Evolutionary conservation across 30 jellyfish, hydroid and myxozoan species (phyloP).

Genomic region (Cassiopea andromeda): DNA sequence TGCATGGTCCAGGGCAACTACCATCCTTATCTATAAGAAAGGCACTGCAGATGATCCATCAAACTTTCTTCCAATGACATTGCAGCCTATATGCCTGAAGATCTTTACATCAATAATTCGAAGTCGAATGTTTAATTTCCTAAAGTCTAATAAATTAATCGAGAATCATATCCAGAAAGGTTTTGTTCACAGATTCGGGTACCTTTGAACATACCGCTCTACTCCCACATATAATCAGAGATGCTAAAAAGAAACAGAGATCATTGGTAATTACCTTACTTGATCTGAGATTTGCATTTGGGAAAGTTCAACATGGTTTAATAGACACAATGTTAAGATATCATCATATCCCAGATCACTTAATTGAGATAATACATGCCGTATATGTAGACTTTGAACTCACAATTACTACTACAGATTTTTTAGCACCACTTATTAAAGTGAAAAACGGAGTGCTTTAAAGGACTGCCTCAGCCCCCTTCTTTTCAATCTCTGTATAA

Average conservation of each 20-base stretch:
- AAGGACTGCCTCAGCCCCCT: slow-evolving; percentile 27
- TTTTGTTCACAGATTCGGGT: slow-evolving; percentile 20
- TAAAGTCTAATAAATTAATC: not conserved
- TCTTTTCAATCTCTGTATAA: not conserved
- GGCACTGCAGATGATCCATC: slow-evolving; percentile 32
- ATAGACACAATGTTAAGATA: slow-evolving; percentile 12
- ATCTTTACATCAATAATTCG: slow-evolving; percentile 28
- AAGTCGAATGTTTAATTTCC: slow-evolving; percentile 34
- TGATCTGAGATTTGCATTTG: slow-evolving; percentile 23
- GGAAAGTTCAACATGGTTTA: slow-evolving; percentile 16
- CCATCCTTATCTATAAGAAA: slow-evolving; percentile 21
- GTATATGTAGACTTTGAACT: slow-evolving; percentile 21
- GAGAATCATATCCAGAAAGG: slow-evolving; percentile 35
- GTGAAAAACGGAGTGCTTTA: slow-evolving; percentile 12
- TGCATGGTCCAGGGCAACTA: slow-evolving; percentile 11
- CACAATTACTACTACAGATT: slow-evolving; percentile 7
- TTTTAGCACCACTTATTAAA: not conserved
- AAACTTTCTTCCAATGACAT: slow-evolving; percentile 26
- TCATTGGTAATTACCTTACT: slow-evolving; percentile 35
- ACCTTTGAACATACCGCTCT: slow-evolving; percentile 51
- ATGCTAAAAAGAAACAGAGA: slow-evolving; percentile 43
- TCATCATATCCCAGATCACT: slow-evolving; percentile 22
- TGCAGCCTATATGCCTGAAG: slow-evolving; percentile 26
- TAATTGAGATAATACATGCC: slow-evolving; percentile 3
- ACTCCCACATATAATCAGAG: slow-evolving; percentile 35